Evolutionary conservation across 2,113 vertebrate species (phyloP).

Genomic region (Tetrao urogallus): DNA sequence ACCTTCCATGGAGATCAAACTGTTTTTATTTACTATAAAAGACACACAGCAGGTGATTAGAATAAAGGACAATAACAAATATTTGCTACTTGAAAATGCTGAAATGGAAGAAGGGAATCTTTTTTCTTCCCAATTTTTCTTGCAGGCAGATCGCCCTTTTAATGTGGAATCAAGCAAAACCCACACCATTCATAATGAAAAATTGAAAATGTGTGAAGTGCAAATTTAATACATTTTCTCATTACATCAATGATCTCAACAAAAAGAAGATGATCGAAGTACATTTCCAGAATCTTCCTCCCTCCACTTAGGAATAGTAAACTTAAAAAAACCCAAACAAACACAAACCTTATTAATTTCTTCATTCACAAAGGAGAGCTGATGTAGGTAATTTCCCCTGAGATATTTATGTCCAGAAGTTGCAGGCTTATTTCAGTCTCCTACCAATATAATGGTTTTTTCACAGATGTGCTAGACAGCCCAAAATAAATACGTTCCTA

Average conservation of each 20-base stretch:
- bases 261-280: neutral
- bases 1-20: neutral
- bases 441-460: neutral
- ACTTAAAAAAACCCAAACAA: too few relatives aligned
- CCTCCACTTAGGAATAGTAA: neutral
- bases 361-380: neutral
- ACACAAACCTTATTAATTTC: neutral
- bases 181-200: neutral
- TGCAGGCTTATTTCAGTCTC: neutral
- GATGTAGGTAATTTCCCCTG: neutral
- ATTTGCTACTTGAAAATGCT: neutral
- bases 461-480: neutral
- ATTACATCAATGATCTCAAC: neutral
- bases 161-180: neutral
- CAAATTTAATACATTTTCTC: neutral
- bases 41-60: neutral
- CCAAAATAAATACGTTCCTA: neutral
- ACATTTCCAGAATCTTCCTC: neutral
- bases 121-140: neutral
- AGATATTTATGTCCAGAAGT: neutral
- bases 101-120: neutral
- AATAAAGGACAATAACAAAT: neutral
- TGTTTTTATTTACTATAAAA: slow-evolving; percentile 31
- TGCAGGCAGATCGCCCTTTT: neutral
- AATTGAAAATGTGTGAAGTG: neutral